Base-by-base conservation (phyloP, 1,140 invertebrate genomes). In the Drosophila jambulina region DNA sequence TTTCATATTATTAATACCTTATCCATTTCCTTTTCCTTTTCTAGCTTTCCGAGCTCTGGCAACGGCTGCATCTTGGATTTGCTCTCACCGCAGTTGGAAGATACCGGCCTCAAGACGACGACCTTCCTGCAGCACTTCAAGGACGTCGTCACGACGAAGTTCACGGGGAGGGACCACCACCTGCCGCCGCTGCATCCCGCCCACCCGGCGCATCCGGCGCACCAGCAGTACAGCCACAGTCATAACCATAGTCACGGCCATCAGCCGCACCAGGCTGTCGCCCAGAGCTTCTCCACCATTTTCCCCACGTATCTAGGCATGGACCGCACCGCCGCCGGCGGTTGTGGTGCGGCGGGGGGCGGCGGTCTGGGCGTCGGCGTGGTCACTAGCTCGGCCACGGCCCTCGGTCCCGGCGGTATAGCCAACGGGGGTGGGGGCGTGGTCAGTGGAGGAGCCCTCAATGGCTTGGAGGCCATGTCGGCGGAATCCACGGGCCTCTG, bases 391-490 rank as follows among this genome's bases (percentile, higher is more conserved):
- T 94, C 92, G 88, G 93, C 81, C 92, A 93, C 94, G 64, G 93
- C 94, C 82, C 93, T 93, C 90, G 85, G 85, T 4, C 85, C 85
- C 17, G 85, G 85, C 29, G 85, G 85, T 17, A 71, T 88, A 19
- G 75, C 67, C 12, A 94, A 85, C 40, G 85, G 80, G 8, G 86
- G 86, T 13, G 94, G 82, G 1, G 90, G 80, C 21, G 87, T 93
- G 93, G 92, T 94, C 92, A 95, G 95, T 93, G 92, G 95, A 93
- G 92, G 95, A 94, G 94, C 95, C 94, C 93, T 94, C 93, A 93
- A 94, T 94, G 93, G 94, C 93, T 85, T 94, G 95, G 94, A 92
- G 60, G 91, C 91, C 29, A 92, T 92, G 91, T 92, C 91, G 4
- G 91, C 91, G 27, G 91, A 92, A 45, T 92, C 91, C 25, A 92